Evolutionary conservation across 2,888 invertebrate species (phyloP).

Genomic region (Heliconius sara): DNA sequence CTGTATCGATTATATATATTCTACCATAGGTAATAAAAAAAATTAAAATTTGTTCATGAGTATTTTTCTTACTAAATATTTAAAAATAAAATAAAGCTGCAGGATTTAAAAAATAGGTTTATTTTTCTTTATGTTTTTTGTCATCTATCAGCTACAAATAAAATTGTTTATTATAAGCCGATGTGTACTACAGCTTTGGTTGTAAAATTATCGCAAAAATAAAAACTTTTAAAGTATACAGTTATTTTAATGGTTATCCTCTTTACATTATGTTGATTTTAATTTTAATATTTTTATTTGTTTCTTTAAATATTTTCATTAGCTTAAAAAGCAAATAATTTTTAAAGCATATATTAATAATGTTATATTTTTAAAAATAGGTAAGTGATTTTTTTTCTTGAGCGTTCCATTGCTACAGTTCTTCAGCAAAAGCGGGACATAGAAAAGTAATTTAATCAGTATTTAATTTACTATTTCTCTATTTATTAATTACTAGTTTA

Average conservation of each 20-base stretch:
- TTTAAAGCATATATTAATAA: neutral
- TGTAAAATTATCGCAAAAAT: slow-evolving; percentile 43
- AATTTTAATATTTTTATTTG: neutral
- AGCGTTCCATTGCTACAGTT: too few species aligned
- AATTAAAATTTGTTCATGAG: neutral
- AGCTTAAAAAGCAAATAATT: neutral
- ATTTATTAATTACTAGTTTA: too few species aligned
- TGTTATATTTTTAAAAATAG: neutral
- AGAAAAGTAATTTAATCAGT: too few species aligned
- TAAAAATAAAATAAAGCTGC: neutral
- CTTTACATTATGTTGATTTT: neutral
- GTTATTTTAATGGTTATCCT: slow-evolving; percentile 18
- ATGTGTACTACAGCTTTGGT: slow-evolving; percentile 45
- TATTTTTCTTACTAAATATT: neutral
- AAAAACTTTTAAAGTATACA: slow-evolving; percentile 32
- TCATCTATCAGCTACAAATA: slow-evolving; percentile 33
- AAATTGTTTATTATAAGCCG: slow-evolving; percentile 30
- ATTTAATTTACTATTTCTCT: too few species aligned
- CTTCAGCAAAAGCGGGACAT: too few species aligned
- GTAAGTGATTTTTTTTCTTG: too few species aligned
- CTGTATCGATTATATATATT: slow-evolving; percentile 10
- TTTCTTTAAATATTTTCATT: neutral
- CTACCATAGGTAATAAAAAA: slow-evolving; percentile 8
- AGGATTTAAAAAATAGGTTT: neutral
- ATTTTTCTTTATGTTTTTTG: slow-evolving; percentile 19